Evolutionary conservation across 2,888 invertebrate species (phyloP).

Genomic region (Plutella xylostella): DNA sequence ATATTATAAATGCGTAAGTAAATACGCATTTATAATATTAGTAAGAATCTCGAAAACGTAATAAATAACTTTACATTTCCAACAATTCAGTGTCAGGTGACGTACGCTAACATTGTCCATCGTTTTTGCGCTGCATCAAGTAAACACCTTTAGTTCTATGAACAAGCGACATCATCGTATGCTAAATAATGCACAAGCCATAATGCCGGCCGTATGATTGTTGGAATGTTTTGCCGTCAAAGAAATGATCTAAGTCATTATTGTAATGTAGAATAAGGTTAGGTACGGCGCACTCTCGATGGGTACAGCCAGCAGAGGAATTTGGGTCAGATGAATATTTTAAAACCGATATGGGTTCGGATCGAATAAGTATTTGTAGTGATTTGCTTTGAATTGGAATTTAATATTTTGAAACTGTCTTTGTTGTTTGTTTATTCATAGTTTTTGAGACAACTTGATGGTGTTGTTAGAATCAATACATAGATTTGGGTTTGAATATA

Average conservation of each 20-base stretch:
- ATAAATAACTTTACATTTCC: no score
- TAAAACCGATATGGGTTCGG: background rate
- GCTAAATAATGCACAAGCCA: no score
- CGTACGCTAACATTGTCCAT: no score
- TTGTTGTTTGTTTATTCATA: background rate
- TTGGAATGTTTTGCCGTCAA: no score
- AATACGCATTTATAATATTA: no score
- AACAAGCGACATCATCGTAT: no score
- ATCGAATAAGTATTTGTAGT: background rate
- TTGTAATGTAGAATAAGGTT: conserved; percentile 62
- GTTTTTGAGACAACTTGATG: background rate
- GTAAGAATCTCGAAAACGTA: no score
- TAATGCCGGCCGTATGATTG: no score
- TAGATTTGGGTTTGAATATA: background rate
- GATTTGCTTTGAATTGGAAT: background rate
- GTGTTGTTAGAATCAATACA: background rate
- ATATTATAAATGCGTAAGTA: no score
- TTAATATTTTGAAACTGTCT: background rate
- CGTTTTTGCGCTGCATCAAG: no score
- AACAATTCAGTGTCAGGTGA: no score
- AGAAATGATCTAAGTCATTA: conserved; percentile 57
- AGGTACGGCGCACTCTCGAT: conserved; percentile 41
- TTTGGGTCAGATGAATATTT: conserved; percentile 11
- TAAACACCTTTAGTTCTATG: no score
- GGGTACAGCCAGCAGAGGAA: conserved; percentile 41